These are phyloP conservation scores for Gymnodraco acuticeps DNA, from an alignment of 2,797 vertebrate genomes.

Conservation along the genomic window DNA sequence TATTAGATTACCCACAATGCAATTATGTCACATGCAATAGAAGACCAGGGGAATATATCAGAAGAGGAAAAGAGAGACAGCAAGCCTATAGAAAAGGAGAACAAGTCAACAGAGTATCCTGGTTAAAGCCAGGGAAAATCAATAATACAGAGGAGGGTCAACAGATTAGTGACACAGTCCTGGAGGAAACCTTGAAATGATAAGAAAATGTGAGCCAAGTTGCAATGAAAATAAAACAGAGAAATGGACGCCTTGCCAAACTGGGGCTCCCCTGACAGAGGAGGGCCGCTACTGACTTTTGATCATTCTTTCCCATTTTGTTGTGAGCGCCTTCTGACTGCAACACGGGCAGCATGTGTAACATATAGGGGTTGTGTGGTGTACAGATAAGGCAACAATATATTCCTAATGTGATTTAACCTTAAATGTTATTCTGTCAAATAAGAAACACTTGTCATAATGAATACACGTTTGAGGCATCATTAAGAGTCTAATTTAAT, in stretches of 20 bases:
- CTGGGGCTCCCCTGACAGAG: slow-evolving; percentile 7
- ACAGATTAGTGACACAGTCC: slow-evolving; percentile 55
- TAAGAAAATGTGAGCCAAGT: slow-evolving; percentile 43
- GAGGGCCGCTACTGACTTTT: background rate
- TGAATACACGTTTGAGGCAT: slow-evolving; percentile 60
- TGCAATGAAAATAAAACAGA: slow-evolving; percentile 7
- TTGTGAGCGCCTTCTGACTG: background rate
- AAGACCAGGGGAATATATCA: background rate
- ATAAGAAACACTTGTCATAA: slow-evolving; percentile 31
- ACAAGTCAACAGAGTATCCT: slow-evolving; percentile 12
- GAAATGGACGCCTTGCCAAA: slow-evolving; percentile 6
- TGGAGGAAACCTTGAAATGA: slow-evolving; percentile 57
- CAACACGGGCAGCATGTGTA: background rate
- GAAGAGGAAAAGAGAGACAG: background rate
- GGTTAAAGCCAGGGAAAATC: slow-evolving; percentile 52
- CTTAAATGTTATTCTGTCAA: too few species aligned
- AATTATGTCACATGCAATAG: slow-evolving; percentile 26
- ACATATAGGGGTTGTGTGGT: background rate
- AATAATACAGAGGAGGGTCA: slow-evolving; percentile 54
- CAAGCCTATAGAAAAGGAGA: background rate
- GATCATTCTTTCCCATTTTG: slow-evolving; percentile 1
- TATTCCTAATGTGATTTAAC: background rate
- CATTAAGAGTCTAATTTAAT: slow-evolving; percentile 65
- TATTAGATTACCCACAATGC: slow-evolving; percentile 22
- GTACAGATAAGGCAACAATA: background rate